A percentile compares a stretch with the other conserved stretches of the same genome.
Evolutionary conservation across 2,888 invertebrate genomes (phyloP).

Genomic region (Lasioglossum figueresi): DNA sequence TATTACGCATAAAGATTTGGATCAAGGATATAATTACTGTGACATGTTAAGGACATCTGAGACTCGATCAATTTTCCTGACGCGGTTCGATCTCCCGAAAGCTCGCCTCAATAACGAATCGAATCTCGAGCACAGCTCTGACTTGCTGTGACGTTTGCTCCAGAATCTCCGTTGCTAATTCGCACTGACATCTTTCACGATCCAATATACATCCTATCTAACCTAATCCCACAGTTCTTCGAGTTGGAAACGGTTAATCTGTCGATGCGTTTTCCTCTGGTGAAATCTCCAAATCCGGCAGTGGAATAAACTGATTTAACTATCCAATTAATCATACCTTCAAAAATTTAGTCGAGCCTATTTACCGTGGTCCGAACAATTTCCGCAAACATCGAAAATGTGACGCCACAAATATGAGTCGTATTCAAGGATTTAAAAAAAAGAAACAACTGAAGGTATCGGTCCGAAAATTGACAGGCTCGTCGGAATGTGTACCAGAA

Average conservation of each 20-base stretch:
- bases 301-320: constrained; percentile 57
- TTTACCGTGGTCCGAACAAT: too few species aligned
- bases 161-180: constrained; percentile 23
- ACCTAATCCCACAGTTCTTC: background rate
- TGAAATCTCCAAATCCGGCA: constrained; percentile 60
- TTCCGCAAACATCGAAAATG: too few species aligned
- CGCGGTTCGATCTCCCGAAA: background rate
- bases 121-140: background rate
- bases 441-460: background rate
- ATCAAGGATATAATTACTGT: background rate
- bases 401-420: background rate
- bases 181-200: constrained; percentile 19
- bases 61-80: background rate
- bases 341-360: too few species aligned
- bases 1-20: background rate
- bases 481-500: background rate
- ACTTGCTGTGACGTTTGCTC: background rate
- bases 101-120: background rate
- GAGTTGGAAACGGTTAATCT: background rate
- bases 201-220: background rate
- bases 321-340: background rate
- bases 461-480: background rate
- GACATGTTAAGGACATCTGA: background rate
- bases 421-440: background rate
- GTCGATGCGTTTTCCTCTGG: constrained; percentile 57